Evolutionary conservation across 2,888 invertebrate species (phyloP), one percentile per base, ranked within the genome.

Genomic region (Chrysina gloriosa): DNA sequence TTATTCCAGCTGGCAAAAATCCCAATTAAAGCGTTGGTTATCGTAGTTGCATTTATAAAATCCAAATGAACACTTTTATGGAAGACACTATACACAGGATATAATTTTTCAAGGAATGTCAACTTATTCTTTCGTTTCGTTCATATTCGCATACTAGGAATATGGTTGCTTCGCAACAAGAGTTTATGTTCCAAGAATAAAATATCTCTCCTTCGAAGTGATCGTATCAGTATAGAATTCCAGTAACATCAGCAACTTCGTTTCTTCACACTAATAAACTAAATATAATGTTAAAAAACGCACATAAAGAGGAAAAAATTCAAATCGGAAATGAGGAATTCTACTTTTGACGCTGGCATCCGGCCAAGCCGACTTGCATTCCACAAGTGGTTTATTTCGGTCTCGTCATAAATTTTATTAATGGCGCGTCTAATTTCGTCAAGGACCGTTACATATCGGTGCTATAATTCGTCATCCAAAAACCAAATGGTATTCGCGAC

Each of bases 381-480:
- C 68, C 63, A 64, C 65, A 65, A 64, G 65, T 54, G 52, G 67
- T 67, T 65, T 65, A 68, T 68, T 68, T 68, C 68, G 65, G 64
- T 56, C 58, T 39, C 39, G 16, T 58, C 68, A 65, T 68, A 68
- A 68, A 68, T 68, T 68, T 68, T 50, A 68, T 68, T 65, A 68
- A 68, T 65, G 64, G 50, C 65, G 58, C 68, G 48, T 47, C 64
- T 68, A 68, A 68, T 68, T 68, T 65, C 65, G 65, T 67, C 64
- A 65, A 65, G 68, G 65, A 58, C 61, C 68, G 47, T 68, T 65
- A 58, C 65, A 58, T 68, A 68, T 68, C 68, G 50, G 54, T 64
- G 65, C 65, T 48, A 68, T 68, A 68, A 64, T 31, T 68, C 65
- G 65, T 23, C 39, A 39, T 25, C 14, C 39, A 36, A 58, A 21